phyloP scores from a whole-genome alignment of 2,888 invertebrate genomes.

The Nemotelus pantherinus region DNA sequence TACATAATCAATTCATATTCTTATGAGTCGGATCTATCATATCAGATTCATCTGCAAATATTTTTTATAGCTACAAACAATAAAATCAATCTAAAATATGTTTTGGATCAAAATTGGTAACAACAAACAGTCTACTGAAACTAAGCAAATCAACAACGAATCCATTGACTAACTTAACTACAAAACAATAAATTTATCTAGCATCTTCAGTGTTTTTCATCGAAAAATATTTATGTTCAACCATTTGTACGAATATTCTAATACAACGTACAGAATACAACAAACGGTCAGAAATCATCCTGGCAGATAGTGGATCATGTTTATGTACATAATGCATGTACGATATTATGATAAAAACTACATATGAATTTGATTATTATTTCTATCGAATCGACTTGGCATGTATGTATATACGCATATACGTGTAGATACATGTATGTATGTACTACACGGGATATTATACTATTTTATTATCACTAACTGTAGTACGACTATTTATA shows the following conservation, averaged over 20 bases:
- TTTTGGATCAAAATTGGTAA: too few species aligned
- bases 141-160: too few species aligned
- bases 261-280: neutral
- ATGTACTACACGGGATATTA: too few species aligned
- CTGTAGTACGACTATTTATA: neutral
- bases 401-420: constrained; percentile 1
- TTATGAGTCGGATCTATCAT: too few species aligned
- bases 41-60: too few species aligned
- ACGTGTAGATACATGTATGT: too few species aligned
- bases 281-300: constrained; percentile 22
- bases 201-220: constrained; percentile 30
- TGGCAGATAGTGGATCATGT: constrained; percentile 31
- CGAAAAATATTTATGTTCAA: neutral
- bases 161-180: too few species aligned
- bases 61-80: too few species aligned
- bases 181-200: constrained; percentile 8
- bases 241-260: neutral
- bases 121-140: too few species aligned
- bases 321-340: constrained; percentile 3
- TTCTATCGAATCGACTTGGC: constrained; percentile 35
- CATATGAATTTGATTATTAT: neutral
- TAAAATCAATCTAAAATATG: too few species aligned
- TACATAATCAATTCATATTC: too few species aligned
- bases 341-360: too few species aligned
- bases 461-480: neutral